Conservation (phyloP, 2,888 invertebrate species). For the Meta bourneti region DNA sequence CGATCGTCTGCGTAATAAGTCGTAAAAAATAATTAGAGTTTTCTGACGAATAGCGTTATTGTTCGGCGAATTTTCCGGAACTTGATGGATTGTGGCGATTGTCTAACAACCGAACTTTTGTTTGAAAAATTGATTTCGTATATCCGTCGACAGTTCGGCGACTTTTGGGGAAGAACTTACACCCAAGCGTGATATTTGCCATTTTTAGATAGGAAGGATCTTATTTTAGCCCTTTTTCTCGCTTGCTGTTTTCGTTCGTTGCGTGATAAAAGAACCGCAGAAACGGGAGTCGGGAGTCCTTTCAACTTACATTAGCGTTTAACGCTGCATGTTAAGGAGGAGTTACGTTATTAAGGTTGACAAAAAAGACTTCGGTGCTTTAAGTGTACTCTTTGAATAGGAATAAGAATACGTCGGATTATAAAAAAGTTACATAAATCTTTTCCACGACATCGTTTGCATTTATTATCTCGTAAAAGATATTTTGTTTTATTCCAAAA, state of each 20-base stretch:
- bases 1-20: slow-evolving; percentile 45
- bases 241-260: slow-evolving; percentile 38
- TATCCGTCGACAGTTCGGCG: slow-evolving; percentile 74
- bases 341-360: slow-evolving; percentile 28
- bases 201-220: slow-evolving; percentile 56
- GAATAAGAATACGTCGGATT: not conserved
- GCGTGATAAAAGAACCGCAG: slow-evolving; percentile 27
- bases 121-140: slow-evolving; percentile 75
- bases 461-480: not conserved
- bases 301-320: slow-evolving; percentile 51
- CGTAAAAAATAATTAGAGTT: slow-evolving; percentile 74
- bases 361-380: not conserved
- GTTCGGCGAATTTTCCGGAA: slow-evolving; percentile 32
- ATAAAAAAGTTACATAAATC: not conserved
- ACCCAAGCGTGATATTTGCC: slow-evolving; percentile 38
- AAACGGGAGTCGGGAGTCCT: slow-evolving; percentile 49
- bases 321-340: slow-evolving; percentile 8
- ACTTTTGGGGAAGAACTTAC: slow-evolving; percentile 41
- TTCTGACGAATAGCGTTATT: slow-evolving; percentile 70
- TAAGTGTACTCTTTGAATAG: not conserved
- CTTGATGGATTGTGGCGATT: not conserved
- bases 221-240: slow-evolving; percentile 51
- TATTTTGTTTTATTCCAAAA: not conserved
- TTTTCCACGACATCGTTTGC: not conserved
- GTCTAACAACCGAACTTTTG: slow-evolving; percentile 45